These are phyloP conservation scores for Seison nebaliae DNA, from an alignment of 1,140 invertebrate genomes.

Conservation along the genomic window DNA sequence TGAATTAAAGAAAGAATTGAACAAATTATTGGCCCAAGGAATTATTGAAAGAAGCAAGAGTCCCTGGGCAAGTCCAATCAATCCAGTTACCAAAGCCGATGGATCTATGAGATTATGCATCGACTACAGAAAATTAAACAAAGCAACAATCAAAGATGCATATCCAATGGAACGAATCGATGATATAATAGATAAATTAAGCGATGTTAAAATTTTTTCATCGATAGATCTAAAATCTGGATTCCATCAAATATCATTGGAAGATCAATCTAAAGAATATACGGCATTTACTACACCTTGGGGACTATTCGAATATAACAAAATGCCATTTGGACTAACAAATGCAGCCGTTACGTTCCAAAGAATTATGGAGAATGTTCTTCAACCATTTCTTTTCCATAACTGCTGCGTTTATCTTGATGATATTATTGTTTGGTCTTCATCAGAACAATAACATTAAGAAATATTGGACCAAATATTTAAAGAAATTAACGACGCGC, in stretches of 20 bases:
- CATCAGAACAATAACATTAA: no score
- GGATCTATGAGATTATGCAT: conserved; percentile 12
- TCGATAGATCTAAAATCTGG: conserved; percentile 3
- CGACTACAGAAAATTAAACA: conserved; percentile 7
- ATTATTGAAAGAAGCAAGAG: conserved; percentile 13
- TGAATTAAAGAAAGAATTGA: conserved; percentile 1
- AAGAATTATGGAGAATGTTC: no score
- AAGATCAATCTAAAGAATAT: not conserved
- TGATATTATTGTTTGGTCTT: no score
- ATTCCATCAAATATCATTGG: conserved; percentile 1
- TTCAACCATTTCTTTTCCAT: no score
- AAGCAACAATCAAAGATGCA: conserved; percentile 8
- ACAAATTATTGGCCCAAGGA: not conserved
- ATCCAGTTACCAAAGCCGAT: conserved; percentile 14
- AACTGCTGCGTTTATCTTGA: no score
- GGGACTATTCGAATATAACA: conserved; percentile 4
- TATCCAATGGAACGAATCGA: not conserved
- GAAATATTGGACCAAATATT: no score
- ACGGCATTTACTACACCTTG: conserved; percentile 3
- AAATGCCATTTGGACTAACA: conserved; percentile 14
- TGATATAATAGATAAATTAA: not conserved
- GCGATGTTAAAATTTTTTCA: not conserved
- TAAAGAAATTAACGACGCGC: no score
- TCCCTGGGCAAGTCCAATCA: conserved; percentile 15
- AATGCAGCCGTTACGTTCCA: conserved; percentile 13